Percentiles rank a stretch among this genome's conserved stretches.
These are phyloP conservation scores for Nasalis larvatus DNA, from an alignment of 2,113 vertebrate genomes.

Conservation along the genomic window DNA sequence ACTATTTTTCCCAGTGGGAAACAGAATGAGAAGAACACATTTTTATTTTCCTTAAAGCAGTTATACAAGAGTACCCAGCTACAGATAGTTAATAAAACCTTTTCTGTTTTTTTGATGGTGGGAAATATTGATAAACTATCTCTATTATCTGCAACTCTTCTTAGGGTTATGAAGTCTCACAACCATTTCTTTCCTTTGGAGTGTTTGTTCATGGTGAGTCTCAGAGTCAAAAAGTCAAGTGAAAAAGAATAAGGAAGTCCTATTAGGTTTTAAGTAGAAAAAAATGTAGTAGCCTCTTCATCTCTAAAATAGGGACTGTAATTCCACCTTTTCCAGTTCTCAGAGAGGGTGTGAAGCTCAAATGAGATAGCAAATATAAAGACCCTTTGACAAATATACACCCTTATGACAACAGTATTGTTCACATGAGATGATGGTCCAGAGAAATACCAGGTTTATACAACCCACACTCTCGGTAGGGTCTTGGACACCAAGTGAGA, in stretches of 20 bases:
- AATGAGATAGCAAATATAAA: background rate
- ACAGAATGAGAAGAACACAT: background rate
- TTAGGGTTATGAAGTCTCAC: background rate
- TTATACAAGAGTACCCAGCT: background rate
- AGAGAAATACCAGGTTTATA: constrained; percentile 46
- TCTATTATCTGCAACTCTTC: background rate
- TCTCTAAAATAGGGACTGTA: background rate
- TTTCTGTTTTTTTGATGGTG: background rate
- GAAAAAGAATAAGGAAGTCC: background rate
- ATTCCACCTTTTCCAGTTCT: background rate
- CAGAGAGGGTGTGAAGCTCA: background rate
- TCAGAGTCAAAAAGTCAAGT: background rate
- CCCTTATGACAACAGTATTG: background rate
- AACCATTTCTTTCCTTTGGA: background rate
- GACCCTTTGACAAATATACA: background rate
- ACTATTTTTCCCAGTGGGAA: constrained; percentile 6
- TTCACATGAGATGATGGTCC: background rate
- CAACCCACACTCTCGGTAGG: constrained; percentile 4
- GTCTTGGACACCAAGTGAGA: background rate
- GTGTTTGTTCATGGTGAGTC: background rate
- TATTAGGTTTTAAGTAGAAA: constrained; percentile 18
- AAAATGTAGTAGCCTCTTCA: background rate
- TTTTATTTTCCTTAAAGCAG: constrained; percentile 14
- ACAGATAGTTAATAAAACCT: background rate
- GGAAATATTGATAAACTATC: background rate